Evolutionary conservation across 2,888 invertebrate species (phyloP), one percentile per base, ranked within the genome.

Genomic region (Lasius platythorax): DNA sequence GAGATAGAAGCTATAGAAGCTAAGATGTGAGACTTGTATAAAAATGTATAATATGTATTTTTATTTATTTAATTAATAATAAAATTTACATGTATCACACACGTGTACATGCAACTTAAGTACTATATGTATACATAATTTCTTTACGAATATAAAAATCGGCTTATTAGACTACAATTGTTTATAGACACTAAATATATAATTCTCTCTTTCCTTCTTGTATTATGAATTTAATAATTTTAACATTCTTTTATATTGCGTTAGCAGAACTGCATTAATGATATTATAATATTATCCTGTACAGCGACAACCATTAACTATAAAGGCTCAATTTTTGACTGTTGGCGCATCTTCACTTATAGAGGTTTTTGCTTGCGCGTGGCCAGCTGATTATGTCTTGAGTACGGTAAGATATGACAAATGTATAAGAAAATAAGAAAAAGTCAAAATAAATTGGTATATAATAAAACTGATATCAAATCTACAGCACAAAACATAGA

Each of bases 321-420:
- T 90, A 3, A 92, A 92, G 56, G 30, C 83, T 5, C 91, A 91
- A 18, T 90, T 87, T 6, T 46, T 83, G 5, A 83, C 86, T 6
- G 68, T 92, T 18, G 83, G 84, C 3, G 74, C 84, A 6, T 87
- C 88, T 28, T 88, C 86, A 0, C 76, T 86, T 5, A 3, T 90
- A 9, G 91, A 91, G 56, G 87, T 92, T 1, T 92, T 91, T 72
- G 73, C 90, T 58, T 92, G 90, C 76, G 87, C 92, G 0, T 91
- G 89, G 91, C 92, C 93, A 37, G 92, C 92, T 8, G 91, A 93
- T 64, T 87, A 89, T 46, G 63, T 93, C 12, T 81, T 92, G 8
- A 78, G 87, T 40, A 82, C 61, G 86, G 91, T 92, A 53, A 83
- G 81, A 58, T 5, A n/a, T 63, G 1, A 58, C 11, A 23, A 58